phyloP scores from a whole-genome alignment of 2,113 vertebrate species.

The Dissostichus mawsoni region DNA sequence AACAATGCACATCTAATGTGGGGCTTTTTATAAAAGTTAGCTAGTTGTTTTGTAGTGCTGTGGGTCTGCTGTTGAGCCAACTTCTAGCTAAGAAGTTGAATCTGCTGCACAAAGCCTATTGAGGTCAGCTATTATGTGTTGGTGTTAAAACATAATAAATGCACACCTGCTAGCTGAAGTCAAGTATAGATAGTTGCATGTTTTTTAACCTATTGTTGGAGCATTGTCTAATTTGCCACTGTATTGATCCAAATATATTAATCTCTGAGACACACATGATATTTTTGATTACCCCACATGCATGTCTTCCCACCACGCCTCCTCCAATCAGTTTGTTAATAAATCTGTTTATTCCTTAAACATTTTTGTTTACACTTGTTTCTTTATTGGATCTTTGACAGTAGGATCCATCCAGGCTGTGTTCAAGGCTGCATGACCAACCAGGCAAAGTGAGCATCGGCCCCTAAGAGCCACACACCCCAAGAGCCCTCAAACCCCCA shows the following conservation, averaged over 20 bases:
- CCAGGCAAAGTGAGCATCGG: background rate
- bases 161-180: background rate
- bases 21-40: slow-evolving; percentile 12
- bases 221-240: background rate
- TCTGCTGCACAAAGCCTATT: background rate
- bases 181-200: too few species aligned
- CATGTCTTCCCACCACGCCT: too few species aligned
- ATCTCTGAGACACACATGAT: too few species aligned
- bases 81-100: background rate
- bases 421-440: background rate
- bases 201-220: background rate
- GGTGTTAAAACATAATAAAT: background rate
- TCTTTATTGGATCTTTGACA: background rate
- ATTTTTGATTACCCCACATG: too few species aligned
- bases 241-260: background rate
- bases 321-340: background rate
- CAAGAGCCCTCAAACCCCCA: background rate
- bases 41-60: background rate
- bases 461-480: background rate
- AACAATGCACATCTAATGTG: slow-evolving; percentile 26
- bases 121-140: background rate
- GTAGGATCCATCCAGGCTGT: background rate
- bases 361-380: background rate
- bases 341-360: background rate
- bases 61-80: background rate